Evolutionary conservation across 2,113 vertebrate genomes (phyloP).

Genomic region (Atractosteus spatula): DNA sequence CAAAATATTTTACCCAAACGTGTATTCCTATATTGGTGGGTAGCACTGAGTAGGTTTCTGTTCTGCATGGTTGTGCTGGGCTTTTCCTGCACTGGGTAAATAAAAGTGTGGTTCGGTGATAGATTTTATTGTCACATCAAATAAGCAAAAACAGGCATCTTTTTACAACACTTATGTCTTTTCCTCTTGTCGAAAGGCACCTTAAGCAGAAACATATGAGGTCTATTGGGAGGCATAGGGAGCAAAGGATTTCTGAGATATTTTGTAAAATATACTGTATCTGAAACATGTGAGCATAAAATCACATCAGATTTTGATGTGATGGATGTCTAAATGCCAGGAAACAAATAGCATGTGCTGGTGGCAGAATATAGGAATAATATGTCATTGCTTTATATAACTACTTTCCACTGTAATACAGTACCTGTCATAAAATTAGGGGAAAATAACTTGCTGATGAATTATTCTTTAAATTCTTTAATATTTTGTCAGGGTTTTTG

Average conservation of each 20-base stretch:
- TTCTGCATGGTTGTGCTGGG: not conserved
- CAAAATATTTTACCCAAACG: not conserved
- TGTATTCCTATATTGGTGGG: not conserved
- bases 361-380: conserved; percentile 12
- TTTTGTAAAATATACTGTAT: conserved; percentile 7
- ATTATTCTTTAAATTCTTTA: conserved; percentile 30
- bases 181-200: not conserved
- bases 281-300: conserved; percentile 5
- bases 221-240: not conserved
- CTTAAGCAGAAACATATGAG: conserved; percentile 6
- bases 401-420: conserved; percentile 18
- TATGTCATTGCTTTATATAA: conserved; percentile 16
- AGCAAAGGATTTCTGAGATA: conserved; percentile 6
- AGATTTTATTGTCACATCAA: conserved; percentile 5
- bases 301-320: not conserved
- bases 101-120: not conserved
- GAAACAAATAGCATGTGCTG: conserved; percentile 13
- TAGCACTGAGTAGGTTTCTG: not conserved
- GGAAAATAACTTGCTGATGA: conserved; percentile 25
- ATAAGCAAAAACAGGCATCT: not conserved
- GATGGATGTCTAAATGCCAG: not conserved
- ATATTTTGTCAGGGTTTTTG: conserved; percentile 52
- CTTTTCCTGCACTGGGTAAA: not conserved
- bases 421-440: conserved; percentile 32
- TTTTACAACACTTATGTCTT: not conserved